These are phyloP conservation scores for Drosophila peninsularis DNA, from an alignment of 2,888 invertebrate species.

Conservation along the genomic window DNA sequence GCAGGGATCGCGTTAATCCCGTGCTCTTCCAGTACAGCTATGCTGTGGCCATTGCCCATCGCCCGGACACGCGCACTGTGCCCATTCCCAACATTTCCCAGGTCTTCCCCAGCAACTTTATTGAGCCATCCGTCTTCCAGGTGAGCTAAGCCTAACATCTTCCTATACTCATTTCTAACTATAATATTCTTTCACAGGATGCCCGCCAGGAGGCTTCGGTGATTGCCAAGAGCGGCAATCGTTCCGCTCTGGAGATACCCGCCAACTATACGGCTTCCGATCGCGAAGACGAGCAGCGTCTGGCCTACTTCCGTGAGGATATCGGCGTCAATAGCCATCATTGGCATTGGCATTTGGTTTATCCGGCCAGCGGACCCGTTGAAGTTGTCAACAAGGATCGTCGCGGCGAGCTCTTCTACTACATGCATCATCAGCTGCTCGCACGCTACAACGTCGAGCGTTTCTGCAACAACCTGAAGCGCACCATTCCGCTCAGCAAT, in stretches of 20 bases:
- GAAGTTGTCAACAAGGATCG: slow-evolving; percentile 90
- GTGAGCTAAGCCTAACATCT: slow-evolving; percentile 34
- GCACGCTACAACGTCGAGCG: slow-evolving; percentile 91
- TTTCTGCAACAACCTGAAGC: slow-evolving; percentile 88
- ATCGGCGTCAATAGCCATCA: slow-evolving; percentile 94
- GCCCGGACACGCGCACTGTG: slow-evolving; percentile 84
- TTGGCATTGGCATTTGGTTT: slow-evolving; percentile 96
- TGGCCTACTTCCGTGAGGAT: slow-evolving; percentile 94
- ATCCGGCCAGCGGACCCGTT: slow-evolving; percentile 88
- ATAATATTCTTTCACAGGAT: slow-evolving; percentile 63
- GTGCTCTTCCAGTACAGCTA: slow-evolving; percentile 92
- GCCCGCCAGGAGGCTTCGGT: slow-evolving; percentile 89
- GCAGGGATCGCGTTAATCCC: slow-evolving; percentile 90
- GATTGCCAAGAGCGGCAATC: slow-evolving; percentile 85
- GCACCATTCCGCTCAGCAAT: slow-evolving; percentile 88
- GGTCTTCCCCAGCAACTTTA: slow-evolving; percentile 92
- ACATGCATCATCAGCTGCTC: slow-evolving; percentile 89
- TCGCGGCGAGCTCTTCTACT: slow-evolving; percentile 90
- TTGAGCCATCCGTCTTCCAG: slow-evolving; percentile 90
- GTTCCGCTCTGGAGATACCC: slow-evolving; percentile 88
- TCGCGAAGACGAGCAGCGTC: slow-evolving; percentile 90
- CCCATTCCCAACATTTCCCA: slow-evolving; percentile 92
- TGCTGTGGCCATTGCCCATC: slow-evolving; percentile 90
- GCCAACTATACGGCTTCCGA: slow-evolving; percentile 91
- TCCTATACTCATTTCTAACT: too few species aligned